phyloP scores from a whole-genome alignment of 2,797 vertebrate species.

The Danio aesculapii region DNA sequence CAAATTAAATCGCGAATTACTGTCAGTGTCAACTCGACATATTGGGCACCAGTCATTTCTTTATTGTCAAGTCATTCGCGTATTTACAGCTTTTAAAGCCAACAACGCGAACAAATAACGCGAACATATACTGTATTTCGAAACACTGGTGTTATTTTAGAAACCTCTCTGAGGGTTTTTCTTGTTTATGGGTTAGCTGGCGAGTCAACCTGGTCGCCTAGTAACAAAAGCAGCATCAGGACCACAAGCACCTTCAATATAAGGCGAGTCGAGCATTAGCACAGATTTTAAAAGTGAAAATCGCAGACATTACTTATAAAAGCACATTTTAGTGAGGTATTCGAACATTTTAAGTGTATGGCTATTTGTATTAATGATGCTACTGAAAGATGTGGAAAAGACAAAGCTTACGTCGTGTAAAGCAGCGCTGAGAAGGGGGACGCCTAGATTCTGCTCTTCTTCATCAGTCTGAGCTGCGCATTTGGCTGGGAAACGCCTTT shows the following conservation, averaged over 20 bases:
- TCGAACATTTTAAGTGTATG: neutral
- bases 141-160: neutral
- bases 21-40: neutral
- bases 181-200: conserved; percentile 15
- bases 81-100: neutral
- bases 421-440: conserved; percentile 23
- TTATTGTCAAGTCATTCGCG: neutral
- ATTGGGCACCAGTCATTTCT: neutral
- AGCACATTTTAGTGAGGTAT: no score
- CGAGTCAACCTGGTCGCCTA: conserved; percentile 55
- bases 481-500: neutral
- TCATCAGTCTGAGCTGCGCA: neutral
- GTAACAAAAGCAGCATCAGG: conserved; percentile 64
- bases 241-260: conserved; percentile 24
- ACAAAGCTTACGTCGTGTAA: conserved; percentile 45
- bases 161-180: neutral
- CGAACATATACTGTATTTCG: neutral
- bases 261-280: neutral
- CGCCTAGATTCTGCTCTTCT: conserved; percentile 43
- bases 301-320: neutral
- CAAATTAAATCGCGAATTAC: neutral
- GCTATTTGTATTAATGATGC: neutral
- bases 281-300: neutral
- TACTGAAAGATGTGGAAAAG: conserved; percentile 1
- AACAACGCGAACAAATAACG: neutral